Evolutionary conservation across 2,888 invertebrate species (phyloP).

Genomic region (Campopleginae sp.): DNA sequence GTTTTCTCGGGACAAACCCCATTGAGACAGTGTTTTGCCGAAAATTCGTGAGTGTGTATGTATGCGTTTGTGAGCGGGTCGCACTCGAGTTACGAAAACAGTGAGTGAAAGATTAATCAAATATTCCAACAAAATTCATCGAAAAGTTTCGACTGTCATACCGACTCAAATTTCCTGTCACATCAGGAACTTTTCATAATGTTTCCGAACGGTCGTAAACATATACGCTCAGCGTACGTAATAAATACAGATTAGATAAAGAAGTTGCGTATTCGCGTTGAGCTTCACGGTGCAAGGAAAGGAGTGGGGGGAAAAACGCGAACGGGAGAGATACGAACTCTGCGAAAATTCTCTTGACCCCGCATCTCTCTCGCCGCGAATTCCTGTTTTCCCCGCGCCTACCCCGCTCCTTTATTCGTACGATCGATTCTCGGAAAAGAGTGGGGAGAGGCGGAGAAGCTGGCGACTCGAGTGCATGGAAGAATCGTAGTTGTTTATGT

Average conservation of each 20-base stretch:
- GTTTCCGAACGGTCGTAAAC: not conserved
- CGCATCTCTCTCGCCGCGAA: slow-evolving; percentile 47
- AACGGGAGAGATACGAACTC: slow-evolving; percentile 45
- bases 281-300: not conserved
- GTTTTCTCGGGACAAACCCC: not conserved
- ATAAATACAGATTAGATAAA: slow-evolving; percentile 9
- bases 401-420: slow-evolving; percentile 15
- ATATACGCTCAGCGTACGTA: not conserved
- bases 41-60: slow-evolving; percentile 13
- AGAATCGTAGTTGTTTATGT: slow-evolving; percentile 25
- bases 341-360: slow-evolving; percentile 59
- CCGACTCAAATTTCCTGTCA: not conserved
- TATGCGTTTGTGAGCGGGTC: not conserved
- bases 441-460: slow-evolving; percentile 29
- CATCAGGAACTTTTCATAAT: not conserved
- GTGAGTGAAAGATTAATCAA: slow-evolving; percentile 5
- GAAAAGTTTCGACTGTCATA: not conserved
- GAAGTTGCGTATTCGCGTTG: slow-evolving; percentile 16
- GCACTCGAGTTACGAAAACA: not conserved
- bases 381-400: slow-evolving; percentile 47
- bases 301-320: not conserved
- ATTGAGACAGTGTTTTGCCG: not conserved
- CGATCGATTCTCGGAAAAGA: slow-evolving; percentile 62
- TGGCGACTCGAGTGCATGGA: slow-evolving; percentile 6
- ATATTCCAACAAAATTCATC: not conserved